Conservation (phyloP, 2,113 vertebrate genomes). For the Alosa alosa region DNA sequence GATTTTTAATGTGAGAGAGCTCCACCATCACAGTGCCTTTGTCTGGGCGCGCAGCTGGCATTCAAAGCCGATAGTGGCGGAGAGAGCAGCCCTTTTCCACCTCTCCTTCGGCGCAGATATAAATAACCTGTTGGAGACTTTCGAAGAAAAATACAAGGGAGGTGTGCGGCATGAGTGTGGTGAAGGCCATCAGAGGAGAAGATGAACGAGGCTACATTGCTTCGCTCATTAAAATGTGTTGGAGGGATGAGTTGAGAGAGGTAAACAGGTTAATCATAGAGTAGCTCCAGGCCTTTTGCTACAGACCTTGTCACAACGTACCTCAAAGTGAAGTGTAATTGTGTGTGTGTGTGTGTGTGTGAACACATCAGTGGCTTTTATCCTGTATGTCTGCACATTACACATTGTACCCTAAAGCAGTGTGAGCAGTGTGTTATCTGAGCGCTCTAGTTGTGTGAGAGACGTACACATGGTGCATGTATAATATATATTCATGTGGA, state of each 20-base stretch:
- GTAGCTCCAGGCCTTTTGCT: background rate
- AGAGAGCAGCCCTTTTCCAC: slow-evolving; percentile 35
- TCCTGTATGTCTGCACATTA: background rate
- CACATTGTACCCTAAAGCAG: background rate
- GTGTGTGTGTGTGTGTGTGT: background rate
- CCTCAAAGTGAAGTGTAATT: slow-evolving; percentile 1
- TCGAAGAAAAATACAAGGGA: slow-evolving; percentile 22
- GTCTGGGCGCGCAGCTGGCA: slow-evolving; percentile 17
- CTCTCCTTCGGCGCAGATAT: slow-evolving; percentile 33
- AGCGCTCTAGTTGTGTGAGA: background rate
- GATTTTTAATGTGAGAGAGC: background rate
- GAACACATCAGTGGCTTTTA: background rate
- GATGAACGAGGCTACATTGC: slow-evolving; percentile 25
- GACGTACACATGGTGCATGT: background rate
- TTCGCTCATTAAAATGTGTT: slow-evolving; percentile 46
- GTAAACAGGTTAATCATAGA: slow-evolving; percentile 4
- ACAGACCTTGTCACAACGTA: background rate
- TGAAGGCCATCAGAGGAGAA: slow-evolving; percentile 2
- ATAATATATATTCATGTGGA: background rate
- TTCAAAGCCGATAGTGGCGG: slow-evolving; percentile 17
- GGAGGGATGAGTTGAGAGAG: background rate
- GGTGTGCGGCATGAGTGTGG: slow-evolving; percentile 18
- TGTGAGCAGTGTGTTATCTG: background rate
- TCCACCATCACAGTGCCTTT: slow-evolving; percentile 22
- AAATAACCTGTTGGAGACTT: slow-evolving; percentile 38